These are phyloP conservation scores for Agapetus fuscipes DNA, from an alignment of 2,888 invertebrate genomes.

Conservation along the genomic window DNA sequence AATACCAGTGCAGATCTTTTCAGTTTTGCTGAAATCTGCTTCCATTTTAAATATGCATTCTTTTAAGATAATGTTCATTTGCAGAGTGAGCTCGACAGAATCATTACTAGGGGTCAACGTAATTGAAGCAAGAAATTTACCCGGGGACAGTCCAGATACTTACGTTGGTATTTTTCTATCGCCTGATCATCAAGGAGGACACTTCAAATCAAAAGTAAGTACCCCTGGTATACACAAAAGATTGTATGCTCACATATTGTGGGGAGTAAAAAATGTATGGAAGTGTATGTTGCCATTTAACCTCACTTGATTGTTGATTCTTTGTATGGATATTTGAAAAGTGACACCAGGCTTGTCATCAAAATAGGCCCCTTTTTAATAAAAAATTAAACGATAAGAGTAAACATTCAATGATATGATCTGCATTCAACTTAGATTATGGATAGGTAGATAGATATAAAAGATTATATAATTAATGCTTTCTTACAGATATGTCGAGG, in stretches of 20 bases:
- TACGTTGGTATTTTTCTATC: slow-evolving; percentile 67
- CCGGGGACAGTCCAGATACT: slow-evolving; percentile 55
- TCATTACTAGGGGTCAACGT: slow-evolving; percentile 53
- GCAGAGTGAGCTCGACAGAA: slow-evolving; percentile 37
- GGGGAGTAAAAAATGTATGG: too few species aligned
- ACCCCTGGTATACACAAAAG: not conserved
- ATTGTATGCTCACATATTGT: too few species aligned
- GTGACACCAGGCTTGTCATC: too few species aligned
- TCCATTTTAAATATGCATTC: slow-evolving; percentile 4
- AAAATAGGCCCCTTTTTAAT: too few species aligned
- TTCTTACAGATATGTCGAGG: slow-evolving; percentile 49
- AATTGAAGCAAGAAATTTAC: slow-evolving; percentile 65
- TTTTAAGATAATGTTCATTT: slow-evolving; percentile 26
- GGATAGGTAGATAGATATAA: too few species aligned
- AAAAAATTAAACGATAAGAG: too few species aligned
- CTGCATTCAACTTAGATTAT: too few species aligned
- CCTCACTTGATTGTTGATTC: too few species aligned
- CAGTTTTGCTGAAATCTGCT: not conserved
- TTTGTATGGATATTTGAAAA: too few species aligned
- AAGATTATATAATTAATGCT: too few species aligned
- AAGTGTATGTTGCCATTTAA: too few species aligned
- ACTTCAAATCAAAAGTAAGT: slow-evolving; percentile 19
- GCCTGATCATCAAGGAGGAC: slow-evolving; percentile 41
- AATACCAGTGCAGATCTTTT: not conserved
- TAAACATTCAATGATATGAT: too few species aligned